Base-by-base conservation (phyloP, 2,113 vertebrate genomes). In the Phrynosoma blainvillii region DNA sequence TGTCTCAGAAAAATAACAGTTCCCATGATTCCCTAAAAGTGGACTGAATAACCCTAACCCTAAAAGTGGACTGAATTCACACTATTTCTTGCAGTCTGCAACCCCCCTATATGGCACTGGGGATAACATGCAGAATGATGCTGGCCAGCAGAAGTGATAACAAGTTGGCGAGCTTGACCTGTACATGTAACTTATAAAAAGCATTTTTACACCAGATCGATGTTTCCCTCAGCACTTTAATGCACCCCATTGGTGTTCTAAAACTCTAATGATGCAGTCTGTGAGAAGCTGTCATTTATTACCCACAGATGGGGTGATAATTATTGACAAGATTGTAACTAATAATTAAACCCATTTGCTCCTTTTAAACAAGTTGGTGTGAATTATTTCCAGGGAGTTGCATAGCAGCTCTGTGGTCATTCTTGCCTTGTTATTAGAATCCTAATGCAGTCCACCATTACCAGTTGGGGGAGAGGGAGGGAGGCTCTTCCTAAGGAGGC, bases 271-370 rank as follows among this genome's bases (percentile, higher is more conserved):
- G 97, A 98, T 97, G 96, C 94, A 97, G 97, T 98, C 98, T 97
- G 98, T 97, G 97, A 97, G 97, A 96, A 97, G 94, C 95, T 96
- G 97, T 97, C 96, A 98, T 98, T 98, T 97, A 98, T 98, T 98
- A 98, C 97, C 96, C 96, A 96, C 96, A 98, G 97, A 98, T 98
- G 96, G 97, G 96, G 97, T 96, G 95, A 98, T 98, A 97, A 98
- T 98, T 98, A 98, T 98, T 97, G 97, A 98, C 97, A 97, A 95
- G 96, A 96, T 95, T 94, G 96, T 94, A 96, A 96, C 95, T 96
- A 96, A 97, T 97, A 97, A 97, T 98, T 96, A 97, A 96, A 95
- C 94, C 91, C 95, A 96, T 97, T 95, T 93, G 92, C 91, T 92
- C 92, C 95, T 95, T 88, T 96, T 96, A 95, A 95, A 94, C 90